Evolutionary conservation across 2,888 invertebrate genomes (phyloP).

Genomic region (Ctenicera cuprea): DNA sequence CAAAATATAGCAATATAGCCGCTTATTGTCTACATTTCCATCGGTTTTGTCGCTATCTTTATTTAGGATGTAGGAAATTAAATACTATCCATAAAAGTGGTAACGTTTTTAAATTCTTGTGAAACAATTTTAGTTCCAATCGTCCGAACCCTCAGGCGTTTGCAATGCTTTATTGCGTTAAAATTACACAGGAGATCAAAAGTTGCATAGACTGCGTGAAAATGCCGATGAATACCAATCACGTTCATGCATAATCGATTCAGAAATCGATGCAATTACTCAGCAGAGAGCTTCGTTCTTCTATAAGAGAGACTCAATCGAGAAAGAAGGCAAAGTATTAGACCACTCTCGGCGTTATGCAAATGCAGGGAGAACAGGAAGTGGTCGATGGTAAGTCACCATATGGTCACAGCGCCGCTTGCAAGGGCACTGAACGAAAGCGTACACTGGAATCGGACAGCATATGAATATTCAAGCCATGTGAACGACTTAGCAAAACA

Average conservation of each 20-base stretch:
- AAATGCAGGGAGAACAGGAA: constrained; percentile 61
- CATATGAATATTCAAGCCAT: constrained; percentile 60
- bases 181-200: constrained; percentile 48
- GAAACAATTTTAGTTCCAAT: constrained; percentile 43
- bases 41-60: neutral
- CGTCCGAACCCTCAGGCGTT: constrained; percentile 25
- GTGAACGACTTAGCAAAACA: constrained; percentile 59
- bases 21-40: neutral
- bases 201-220: constrained; percentile 49
- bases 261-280: constrained; percentile 50
- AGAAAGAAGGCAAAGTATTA: constrained; percentile 44
- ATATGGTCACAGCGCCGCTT: constrained; percentile 60
- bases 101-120: neutral
- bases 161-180: constrained; percentile 39
- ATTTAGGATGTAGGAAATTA: neutral
- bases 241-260: constrained; percentile 53
- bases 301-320: constrained; percentile 22
- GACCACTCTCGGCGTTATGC: constrained; percentile 57
- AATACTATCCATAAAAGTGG: neutral
- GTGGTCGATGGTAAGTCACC: constrained; percentile 61
- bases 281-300: constrained; percentile 26
- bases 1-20: no score
- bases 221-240: constrained; percentile 48
- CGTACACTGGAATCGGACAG: constrained; percentile 55
- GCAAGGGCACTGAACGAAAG: constrained; percentile 60